Percentiles rank a stretch among this genome's conserved stretches.
These are phyloP conservation scores for Oriolus oriolus DNA, from an alignment of 2,113 vertebrate species.

Conservation along the genomic window DNA sequence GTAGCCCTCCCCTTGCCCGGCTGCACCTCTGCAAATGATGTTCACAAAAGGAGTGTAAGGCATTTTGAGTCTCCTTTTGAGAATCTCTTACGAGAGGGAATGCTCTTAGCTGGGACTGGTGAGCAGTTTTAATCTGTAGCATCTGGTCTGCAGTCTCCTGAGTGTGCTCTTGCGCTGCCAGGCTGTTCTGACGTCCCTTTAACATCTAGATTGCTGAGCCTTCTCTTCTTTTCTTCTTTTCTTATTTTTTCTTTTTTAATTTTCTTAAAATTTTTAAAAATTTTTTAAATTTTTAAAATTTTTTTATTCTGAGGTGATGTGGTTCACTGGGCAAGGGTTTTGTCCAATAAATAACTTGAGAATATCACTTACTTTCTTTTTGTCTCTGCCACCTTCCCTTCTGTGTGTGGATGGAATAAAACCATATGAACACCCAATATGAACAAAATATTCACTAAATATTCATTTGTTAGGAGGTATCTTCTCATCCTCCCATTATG, in stretches of 20 bases:
- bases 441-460: not conserved
- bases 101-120: not conserved
- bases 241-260: too few relatives aligned
- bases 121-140: not conserved
- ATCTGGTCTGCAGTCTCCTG: not conserved
- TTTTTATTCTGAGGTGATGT: not conserved
- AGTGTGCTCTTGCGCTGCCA: not conserved
- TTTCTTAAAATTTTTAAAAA: too few relatives aligned
- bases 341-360: not conserved
- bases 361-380: not conserved
- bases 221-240: not conserved
- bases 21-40: not conserved
- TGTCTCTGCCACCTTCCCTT: not conserved
- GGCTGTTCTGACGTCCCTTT: not conserved
- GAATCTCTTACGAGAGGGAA: too few relatives aligned
- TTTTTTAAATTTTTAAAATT: too few relatives aligned
- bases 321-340: not conserved
- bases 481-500: not conserved
- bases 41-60: not conserved
- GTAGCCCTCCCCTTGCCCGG: not conserved
- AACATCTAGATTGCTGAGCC: not conserved
- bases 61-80: not conserved
- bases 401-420: not conserved
- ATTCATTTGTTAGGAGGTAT: not conserved
- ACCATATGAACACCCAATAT: not conserved